phyloP scores from a whole-genome alignment of 37 sponge, comb jelly and placozoan species.

The Hexactinellida sp. region DNA sequence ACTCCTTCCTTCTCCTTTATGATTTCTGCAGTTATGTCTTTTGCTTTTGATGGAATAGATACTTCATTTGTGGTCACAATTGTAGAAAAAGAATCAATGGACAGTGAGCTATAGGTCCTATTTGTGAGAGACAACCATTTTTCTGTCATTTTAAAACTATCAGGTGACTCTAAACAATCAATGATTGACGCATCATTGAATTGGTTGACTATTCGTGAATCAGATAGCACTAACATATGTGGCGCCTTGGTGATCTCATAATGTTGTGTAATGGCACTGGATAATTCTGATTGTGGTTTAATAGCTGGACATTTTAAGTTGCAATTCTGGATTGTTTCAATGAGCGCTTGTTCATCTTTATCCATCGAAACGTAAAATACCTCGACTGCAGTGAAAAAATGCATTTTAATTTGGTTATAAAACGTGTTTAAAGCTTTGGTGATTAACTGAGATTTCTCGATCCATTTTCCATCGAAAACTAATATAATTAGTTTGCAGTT shows the following conservation, averaged over 20 bases:
- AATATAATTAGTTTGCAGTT: neutral
- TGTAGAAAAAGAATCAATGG: neutral
- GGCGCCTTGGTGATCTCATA: neutral
- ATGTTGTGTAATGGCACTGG: neutral
- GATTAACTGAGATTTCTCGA: neutral
- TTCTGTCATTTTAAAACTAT: neutral
- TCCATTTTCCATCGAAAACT: neutral
- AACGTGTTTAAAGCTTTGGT: neutral
- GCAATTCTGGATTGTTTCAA: neutral
- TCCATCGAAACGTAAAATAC: neutral
- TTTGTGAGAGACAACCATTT: neutral
- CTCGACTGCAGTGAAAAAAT: neutral
- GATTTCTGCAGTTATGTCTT: neutral
- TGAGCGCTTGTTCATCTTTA: neutral
- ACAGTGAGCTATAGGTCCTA: neutral
- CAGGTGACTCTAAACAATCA: neutral
- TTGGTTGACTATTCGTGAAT: neutral
- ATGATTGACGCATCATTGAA: neutral
- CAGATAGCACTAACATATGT: neutral
- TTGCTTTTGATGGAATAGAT: neutral
- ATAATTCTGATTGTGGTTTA: neutral
- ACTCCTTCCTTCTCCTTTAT: neutral
- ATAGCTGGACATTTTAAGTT: neutral
- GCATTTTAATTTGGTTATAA: neutral
- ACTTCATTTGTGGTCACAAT: neutral